Conservation (phyloP, 2,797 vertebrate genomes). For the Lagocephalus sceleratus region DNA sequence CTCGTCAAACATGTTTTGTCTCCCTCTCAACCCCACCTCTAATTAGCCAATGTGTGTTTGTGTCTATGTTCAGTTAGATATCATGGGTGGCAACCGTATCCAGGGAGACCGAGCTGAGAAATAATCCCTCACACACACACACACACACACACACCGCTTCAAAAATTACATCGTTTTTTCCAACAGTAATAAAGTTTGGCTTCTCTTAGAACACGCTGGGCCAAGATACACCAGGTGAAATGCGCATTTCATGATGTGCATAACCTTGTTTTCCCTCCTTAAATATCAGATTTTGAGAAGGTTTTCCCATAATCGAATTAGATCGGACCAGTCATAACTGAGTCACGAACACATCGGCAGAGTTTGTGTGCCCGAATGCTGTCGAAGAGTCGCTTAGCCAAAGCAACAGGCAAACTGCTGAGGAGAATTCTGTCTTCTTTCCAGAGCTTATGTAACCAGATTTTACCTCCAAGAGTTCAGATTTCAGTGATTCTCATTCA, state of each 20-base stretch:
- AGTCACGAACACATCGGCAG: constrained; percentile 35
- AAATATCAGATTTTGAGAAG: constrained; percentile 63
- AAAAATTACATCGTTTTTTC: constrained; percentile 49
- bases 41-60: constrained; percentile 49
- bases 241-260: constrained; percentile 70
- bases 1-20: constrained; percentile 63
- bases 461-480: too few relatives aligned
- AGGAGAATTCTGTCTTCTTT: constrained; percentile 21
- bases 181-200: constrained; percentile 52
- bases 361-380: constrained; percentile 32
- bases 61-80: constrained; percentile 46
- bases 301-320: constrained; percentile 67
- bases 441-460: constrained; percentile 2
- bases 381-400: constrained; percentile 26
- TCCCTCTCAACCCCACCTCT: constrained; percentile 49
- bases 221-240: constrained; percentile 70
- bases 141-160: constrained; percentile 42
- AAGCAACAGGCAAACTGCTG: constrained; percentile 11
- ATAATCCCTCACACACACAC: constrained; percentile 43
- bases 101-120: constrained; percentile 47
- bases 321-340: constrained; percentile 54
- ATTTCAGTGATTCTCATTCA: too few relatives aligned
- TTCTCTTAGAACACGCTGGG: constrained; percentile 41
- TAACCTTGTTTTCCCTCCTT: constrained; percentile 68
- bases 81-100: constrained; percentile 48